Evolutionary conservation across 2,113 vertebrate genomes (phyloP), one percentile per base, ranked within the genome.

Genomic region (Eidolon helvum): DNA sequence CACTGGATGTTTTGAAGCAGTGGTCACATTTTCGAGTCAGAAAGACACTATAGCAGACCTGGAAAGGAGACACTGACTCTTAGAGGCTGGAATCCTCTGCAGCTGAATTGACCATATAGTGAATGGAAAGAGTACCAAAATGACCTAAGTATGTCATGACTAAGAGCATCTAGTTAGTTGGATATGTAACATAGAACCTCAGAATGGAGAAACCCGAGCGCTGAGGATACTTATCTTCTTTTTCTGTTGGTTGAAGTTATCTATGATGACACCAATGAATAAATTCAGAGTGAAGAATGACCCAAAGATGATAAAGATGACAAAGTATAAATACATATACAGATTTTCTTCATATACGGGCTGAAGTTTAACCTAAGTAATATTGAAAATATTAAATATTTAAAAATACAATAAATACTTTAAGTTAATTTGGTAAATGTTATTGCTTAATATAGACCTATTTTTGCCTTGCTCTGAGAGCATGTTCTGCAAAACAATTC

Each of bases 221-320:
- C 69, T 96, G 95, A 97, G 14, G 61, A 99, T 99, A 99, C 99
- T 99, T 99, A 99, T 99, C 99, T 99, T 99, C 99, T 99, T 99
- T 98, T 99, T 99, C 98, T 99, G 99, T 97, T 99, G 99, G 96
- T 99, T 99, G 98, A 99, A 99, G 98, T 99, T 99, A 98, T 99
- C 99, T 97, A 99, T 99, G 97, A 99, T 99, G 97, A 99, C 99
- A 97, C 99, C 99, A 98, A 99, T 99, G 96, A 99, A 99, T 90
- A 99, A 99, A 92, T 99, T 99, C 87, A 99, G 98, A 74, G 99
- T 99, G 98, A 99, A 99, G 98, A 99, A 99, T 75, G 99, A 99
- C 97, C 99, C 99, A 96, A 99, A 99, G 97, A 99, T 99, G 97
- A 99, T 99, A 98, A 99, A 99, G 96, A 99, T 98, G 96, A 99